Percentiles rank a stretch among this genome's conserved stretches.
Conservation (phyloP, 2,888 invertebrate genomes). For the Clepsis dumicolana region DNA sequence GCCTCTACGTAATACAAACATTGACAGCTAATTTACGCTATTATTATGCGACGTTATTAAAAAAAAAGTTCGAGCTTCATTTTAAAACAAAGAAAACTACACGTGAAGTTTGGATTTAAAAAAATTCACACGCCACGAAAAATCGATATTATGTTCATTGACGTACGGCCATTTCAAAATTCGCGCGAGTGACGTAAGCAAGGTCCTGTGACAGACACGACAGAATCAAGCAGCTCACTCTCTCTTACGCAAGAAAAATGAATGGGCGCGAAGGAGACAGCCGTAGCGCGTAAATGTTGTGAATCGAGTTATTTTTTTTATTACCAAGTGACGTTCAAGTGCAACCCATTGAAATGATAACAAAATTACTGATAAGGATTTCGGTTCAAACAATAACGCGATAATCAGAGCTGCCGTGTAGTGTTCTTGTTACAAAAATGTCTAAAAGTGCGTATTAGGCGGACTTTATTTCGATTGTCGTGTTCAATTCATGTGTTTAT, state of each 20-base stretch:
- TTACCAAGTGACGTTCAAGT: conserved; percentile 69
- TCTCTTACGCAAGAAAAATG: conserved; percentile 60
- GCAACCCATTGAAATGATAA: conserved; percentile 68
- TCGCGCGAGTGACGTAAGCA: conserved; percentile 83
- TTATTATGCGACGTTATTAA: not conserved
- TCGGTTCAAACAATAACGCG: conserved; percentile 39
- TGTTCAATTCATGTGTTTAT: conserved; percentile 57
- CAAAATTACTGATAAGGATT: conserved; percentile 66
- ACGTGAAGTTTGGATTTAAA: conserved; percentile 29
- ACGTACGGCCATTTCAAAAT: conserved; percentile 75
- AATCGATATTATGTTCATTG: conserved; percentile 40
- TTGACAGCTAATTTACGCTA: not conserved
- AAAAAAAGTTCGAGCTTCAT: not conserved
- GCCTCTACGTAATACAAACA: not conserved
- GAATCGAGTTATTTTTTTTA: conserved; percentile 79
- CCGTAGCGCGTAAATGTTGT: conserved; percentile 72
- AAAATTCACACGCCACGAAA: conserved; percentile 13
- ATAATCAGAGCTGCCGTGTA: conserved; percentile 50
- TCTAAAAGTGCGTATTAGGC: conserved; percentile 43
- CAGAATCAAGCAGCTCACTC: conserved; percentile 59
- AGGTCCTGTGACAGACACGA: conserved; percentile 69
- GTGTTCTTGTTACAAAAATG: conserved; percentile 40
- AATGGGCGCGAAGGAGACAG: conserved; percentile 66
- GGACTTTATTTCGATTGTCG: conserved; percentile 26
- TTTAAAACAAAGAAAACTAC: conserved; percentile 16